Base-by-base conservation (phyloP, 1,140 invertebrate genomes). In the Pseudomyrmex cubaensis region DNA sequence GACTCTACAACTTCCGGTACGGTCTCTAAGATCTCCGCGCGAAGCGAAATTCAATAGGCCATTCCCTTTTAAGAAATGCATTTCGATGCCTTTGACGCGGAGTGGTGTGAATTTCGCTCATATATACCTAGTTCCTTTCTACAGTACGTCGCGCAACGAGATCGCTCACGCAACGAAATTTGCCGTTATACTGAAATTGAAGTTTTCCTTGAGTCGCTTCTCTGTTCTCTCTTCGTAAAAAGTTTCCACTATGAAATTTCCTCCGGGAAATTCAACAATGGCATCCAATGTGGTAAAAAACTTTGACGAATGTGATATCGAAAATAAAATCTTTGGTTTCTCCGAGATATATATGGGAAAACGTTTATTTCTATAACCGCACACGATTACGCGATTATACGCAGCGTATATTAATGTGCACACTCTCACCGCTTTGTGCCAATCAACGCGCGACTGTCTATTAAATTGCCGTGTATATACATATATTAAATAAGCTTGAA, bases 11-110 rank as follows among this genome's bases (percentile, higher is more conserved):
- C 67, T 73, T 54, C 56, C 57, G 57, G 82, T 22, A 73, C 80
- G 56, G 56, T 87, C 73, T 87, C 73, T 70, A 73, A 85, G 73
- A 87, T 84, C 80, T 82, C 57, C 44, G 44, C 66, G 72, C 66
- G 75, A 74, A 84, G 76, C 66, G 85, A 22, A 78, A 78, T 69
- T 78, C 76, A 78, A 78, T 78, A 78, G 76, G 76, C 86, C 50
- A 80, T 87, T 64, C 82, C 35, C 64, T 87, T 75, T 87, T 84
- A 78, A 82, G 74, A 70, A 75, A 82, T 63, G 80, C 85, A 87
- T 87, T 87, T 77, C 59, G 86, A 44, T 78, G 25, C 17, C 63
- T 77, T 77, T 77, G 63, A 77, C 75, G 50, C 52, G 75, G 25
- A 69, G 20, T 67, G 63, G 75, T 77, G 75, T 69, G 75, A 70